phyloP scores from a whole-genome alignment of 2,888 invertebrate genomes.

The Hoplodrina ambigua region DNA sequence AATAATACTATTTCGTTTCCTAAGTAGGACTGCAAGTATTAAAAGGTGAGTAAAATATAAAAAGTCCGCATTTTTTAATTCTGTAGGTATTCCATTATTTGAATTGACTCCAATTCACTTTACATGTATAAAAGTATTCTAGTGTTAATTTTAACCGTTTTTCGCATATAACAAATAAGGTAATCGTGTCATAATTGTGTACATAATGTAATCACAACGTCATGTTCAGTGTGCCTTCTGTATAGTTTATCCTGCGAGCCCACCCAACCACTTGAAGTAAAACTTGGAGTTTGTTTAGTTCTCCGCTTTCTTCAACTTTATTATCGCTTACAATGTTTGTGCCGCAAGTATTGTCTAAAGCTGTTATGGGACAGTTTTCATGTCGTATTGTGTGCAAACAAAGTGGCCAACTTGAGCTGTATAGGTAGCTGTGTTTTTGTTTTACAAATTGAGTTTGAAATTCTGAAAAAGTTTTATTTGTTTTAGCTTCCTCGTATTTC shows the following conservation, averaged over 20 bases:
- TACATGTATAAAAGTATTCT: too few relatives aligned
- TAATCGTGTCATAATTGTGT: too few relatives aligned
- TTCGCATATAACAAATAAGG: too few relatives aligned
- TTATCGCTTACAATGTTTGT: conserved; percentile 57
- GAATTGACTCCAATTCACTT: too few relatives aligned
- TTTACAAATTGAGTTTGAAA: conserved; percentile 12
- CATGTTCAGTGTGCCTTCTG: conserved; percentile 12
- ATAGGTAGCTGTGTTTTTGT: conserved; percentile 18
- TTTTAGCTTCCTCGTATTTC: background rate
- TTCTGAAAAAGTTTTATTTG: conserved; percentile 3
- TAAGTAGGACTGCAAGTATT: too few relatives aligned
- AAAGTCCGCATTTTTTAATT: too few relatives aligned
- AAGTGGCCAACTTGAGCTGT: conserved; percentile 34
- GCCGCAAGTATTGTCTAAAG: conserved; percentile 48
- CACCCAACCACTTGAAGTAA: conserved; percentile 48
- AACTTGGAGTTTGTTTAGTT: conserved; percentile 59
- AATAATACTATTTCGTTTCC: too few relatives aligned
- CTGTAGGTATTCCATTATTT: too few relatives aligned
- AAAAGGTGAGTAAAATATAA: too few relatives aligned
- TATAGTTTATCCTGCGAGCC: fast-evolving
- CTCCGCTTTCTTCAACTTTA: conserved; percentile 58
- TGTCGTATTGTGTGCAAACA: conserved; percentile 54
- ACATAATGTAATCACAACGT: background rate
- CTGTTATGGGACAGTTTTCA: conserved; percentile 57
- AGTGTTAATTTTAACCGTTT: too few relatives aligned